These are phyloP conservation scores for Percina caprodes DNA, from an alignment of 2,113 vertebrate genomes.

Conservation along the genomic window DNA sequence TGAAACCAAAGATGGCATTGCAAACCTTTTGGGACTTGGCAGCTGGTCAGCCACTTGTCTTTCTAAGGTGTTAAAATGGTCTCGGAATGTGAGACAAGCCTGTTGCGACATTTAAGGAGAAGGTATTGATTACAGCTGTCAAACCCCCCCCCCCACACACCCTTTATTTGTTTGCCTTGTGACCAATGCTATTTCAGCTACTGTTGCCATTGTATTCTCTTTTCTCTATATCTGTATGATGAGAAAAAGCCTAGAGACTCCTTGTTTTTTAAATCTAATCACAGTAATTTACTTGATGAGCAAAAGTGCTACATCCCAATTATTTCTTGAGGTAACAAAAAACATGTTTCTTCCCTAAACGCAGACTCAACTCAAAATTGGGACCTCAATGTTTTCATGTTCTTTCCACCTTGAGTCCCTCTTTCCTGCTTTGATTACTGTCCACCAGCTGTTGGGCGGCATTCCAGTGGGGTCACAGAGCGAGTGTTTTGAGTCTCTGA, in stretches of 20 bases:
- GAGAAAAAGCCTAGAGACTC: neutral
- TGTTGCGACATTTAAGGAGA: constrained; percentile 74
- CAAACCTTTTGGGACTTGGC: constrained; percentile 74
- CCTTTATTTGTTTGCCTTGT: constrained; percentile 43
- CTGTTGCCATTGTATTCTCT: constrained; percentile 15
- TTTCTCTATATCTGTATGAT: neutral
- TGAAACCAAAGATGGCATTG: constrained; percentile 80
- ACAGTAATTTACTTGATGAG: neutral
- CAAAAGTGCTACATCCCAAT: neutral
- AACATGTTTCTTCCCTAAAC: neutral
- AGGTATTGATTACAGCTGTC: constrained; percentile 76
- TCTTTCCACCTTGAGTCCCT: constrained; percentile 32
- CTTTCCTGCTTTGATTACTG: constrained; percentile 36
- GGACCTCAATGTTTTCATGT: constrained; percentile 3
- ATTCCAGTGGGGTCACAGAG: constrained; percentile 69
- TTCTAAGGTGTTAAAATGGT: constrained; percentile 83
- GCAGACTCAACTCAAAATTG: neutral
- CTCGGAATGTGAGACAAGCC: constrained; percentile 79
- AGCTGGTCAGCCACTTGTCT: constrained; percentile 84
- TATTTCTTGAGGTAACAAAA: neutral
- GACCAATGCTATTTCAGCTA: constrained; percentile 53
- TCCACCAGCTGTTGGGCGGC: constrained; percentile 72
- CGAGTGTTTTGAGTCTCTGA: constrained; percentile 28
- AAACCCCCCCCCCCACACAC: neutral
- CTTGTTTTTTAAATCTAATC: neutral